Base-by-base conservation (phyloP, 2,888 invertebrate genomes). In the Eristalis arbustorum region DNA sequence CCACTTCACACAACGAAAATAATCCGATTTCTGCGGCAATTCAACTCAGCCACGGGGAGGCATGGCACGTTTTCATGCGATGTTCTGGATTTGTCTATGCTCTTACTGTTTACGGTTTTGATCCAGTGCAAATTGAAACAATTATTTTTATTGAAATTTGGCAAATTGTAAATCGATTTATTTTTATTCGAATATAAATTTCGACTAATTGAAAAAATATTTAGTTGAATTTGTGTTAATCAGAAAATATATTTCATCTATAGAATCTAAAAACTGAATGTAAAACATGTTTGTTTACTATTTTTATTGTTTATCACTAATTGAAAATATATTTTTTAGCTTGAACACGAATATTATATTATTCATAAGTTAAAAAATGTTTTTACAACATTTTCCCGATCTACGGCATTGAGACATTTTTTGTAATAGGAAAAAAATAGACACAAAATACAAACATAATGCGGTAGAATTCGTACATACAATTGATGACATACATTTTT, bases 291-390 rank as follows among this genome's bases (percentile, higher is more conserved):
- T 78, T 79, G 28, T 63, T 34, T 59, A 28, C 11, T 61, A 42
- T 68, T 78, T n/a, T 78, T 80, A 75, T 75, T 81, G 64, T 75
- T 79, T 84, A 84, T 76, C 76, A 84, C 84, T 80, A 80, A 80
- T 69, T 85, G 76, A 81, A 85, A 76, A 85, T 85, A 85, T 85
- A 79, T 84, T 67, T 76, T 84, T 67, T 80, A 76, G 75, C 75
- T 62, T 84, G 76, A 81, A 81, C 76, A 81, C 72, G 73, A 81
- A 73, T 85, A 76, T 77, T 76, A 59, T 84, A 59, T 84, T 69
- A 72, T 49, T 80, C 72, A 77, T 76, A 73, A 64, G 76, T 74
- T 84, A 84, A 74, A 84, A 83, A 84, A 74, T 71, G 75, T 75
- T 76, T 61, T 66, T 25, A 63, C 14, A 84, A 79, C 68, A 79